phyloP scores from a whole-genome alignment of 2,888 invertebrate species.

The Apamea sordens region DNA sequence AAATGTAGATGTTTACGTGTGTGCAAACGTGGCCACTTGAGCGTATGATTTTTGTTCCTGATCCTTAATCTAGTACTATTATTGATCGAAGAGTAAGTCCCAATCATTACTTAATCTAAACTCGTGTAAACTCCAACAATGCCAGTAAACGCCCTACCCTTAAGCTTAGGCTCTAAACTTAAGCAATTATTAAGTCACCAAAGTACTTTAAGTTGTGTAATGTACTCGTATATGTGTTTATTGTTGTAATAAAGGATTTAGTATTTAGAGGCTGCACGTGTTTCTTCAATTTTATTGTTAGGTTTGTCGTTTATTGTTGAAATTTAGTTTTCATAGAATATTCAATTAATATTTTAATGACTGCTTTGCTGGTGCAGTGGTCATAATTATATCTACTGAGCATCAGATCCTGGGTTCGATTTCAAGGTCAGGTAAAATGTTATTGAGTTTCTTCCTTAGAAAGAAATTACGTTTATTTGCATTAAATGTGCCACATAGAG shows the following conservation, averaged over 20 bases:
- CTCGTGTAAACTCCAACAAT: constrained; percentile 52
- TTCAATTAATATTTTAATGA: neutral
- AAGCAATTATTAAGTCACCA: constrained; percentile 67
- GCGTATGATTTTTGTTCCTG: too few species aligned
- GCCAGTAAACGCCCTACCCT: constrained; percentile 42
- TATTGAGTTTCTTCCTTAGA: neutral
- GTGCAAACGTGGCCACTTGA: too few species aligned
- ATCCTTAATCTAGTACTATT: too few species aligned
- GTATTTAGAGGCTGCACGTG: neutral
- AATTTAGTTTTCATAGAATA: neutral
- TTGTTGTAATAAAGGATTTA: constrained; percentile 14
- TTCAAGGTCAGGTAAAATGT: neutral
- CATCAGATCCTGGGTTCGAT: neutral
- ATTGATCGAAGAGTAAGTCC: too few species aligned
- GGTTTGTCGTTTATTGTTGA: neutral
- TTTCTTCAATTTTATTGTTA: neutral
- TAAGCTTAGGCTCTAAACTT: constrained; percentile 63
- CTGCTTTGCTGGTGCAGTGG: neutral
- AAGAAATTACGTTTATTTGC: neutral
- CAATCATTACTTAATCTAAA: constrained; percentile 28
- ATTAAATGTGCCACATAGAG: neutral
- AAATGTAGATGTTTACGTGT: too few species aligned
- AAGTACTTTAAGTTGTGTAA: constrained; percentile 59
- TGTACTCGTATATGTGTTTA: too few species aligned
- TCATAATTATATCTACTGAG: too few species aligned